These are phyloP conservation scores for Neoaliturus tenellus DNA, from an alignment of 2,888 invertebrate genomes.

Conservation along the genomic window DNA sequence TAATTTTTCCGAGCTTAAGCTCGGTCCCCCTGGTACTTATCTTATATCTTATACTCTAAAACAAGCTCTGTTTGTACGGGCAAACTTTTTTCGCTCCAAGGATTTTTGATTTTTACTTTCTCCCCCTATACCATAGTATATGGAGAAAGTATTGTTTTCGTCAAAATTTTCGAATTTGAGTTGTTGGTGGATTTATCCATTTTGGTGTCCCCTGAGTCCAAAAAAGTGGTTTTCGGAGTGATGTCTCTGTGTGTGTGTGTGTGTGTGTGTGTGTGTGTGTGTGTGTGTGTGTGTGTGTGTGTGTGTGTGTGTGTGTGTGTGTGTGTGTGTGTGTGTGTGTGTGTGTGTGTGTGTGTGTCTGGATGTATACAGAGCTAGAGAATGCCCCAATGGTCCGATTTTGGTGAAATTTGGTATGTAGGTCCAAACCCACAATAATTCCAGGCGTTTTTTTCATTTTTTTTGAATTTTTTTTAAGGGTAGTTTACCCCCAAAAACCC, in stretches of 20 bases:
- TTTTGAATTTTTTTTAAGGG: no score
- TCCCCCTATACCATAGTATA: neutral
- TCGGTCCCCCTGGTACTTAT: no score
- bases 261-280: slow-evolving; percentile 26
- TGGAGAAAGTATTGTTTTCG: neutral
- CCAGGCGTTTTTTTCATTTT: no score
- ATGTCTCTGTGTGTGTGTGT: neutral
- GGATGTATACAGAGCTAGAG: no score
- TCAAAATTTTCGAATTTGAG: neutral
- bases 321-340: slow-evolving; percentile 52
- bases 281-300: slow-evolving; percentile 52
- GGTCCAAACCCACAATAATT: no score
- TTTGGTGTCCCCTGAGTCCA: neutral
- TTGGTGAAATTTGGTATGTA: no score
- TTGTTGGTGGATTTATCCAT: neutral
- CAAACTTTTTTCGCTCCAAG: no score
- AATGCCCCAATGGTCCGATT: no score
- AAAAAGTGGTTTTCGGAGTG: neutral
- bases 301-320: slow-evolving; percentile 52
- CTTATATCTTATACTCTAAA: no score
- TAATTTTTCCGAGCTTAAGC: no score
- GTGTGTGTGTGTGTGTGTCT: slow-evolving; percentile 50
- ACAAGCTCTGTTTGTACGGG: no score
- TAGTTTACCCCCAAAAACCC: no score
- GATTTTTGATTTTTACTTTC: neutral